Evolutionary conservation across 2,113 vertebrate genomes (phyloP).

Genomic region (Crotalus helleri): DNA sequence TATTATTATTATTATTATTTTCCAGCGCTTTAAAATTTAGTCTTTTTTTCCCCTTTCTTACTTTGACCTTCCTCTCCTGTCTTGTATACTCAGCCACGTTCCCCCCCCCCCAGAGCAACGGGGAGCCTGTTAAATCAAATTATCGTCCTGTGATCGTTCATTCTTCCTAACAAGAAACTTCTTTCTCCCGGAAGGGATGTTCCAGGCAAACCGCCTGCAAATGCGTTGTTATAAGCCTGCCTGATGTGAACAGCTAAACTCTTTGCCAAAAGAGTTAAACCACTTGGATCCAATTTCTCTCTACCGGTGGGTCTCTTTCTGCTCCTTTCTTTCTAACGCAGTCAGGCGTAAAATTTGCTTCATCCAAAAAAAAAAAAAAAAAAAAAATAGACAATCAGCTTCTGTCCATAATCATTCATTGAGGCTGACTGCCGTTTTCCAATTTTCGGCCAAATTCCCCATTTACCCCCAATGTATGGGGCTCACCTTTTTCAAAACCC

Average conservation of each 20-base stretch:
- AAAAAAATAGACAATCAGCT: background rate
- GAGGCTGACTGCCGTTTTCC: background rate
- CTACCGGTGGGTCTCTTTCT: background rate
- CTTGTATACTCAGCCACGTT: background rate
- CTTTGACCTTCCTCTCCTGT: background rate
- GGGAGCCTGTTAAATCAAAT: background rate
- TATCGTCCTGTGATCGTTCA: background rate
- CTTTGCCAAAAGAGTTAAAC: background rate
- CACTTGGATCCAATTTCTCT: background rate
- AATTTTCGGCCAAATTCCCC: background rate
- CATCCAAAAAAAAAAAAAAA: background rate
- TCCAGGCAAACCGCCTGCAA: background rate
- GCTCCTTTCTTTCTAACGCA: background rate
- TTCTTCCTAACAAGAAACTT: background rate
- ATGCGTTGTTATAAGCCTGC: too few species aligned
- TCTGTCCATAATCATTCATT: background rate
- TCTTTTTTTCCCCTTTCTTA: too few species aligned
- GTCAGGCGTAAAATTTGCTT: background rate
- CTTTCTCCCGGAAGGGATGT: background rate
- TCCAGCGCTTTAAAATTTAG: background rate
- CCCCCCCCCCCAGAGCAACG: background rate
- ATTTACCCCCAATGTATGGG: background rate
- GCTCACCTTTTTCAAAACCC: background rate
- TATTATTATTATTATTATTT: too few species aligned
- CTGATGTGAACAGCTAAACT: background rate